phyloP scores from a whole-genome alignment of 2,113 vertebrate genomes.

The Crocuta crocuta region DNA sequence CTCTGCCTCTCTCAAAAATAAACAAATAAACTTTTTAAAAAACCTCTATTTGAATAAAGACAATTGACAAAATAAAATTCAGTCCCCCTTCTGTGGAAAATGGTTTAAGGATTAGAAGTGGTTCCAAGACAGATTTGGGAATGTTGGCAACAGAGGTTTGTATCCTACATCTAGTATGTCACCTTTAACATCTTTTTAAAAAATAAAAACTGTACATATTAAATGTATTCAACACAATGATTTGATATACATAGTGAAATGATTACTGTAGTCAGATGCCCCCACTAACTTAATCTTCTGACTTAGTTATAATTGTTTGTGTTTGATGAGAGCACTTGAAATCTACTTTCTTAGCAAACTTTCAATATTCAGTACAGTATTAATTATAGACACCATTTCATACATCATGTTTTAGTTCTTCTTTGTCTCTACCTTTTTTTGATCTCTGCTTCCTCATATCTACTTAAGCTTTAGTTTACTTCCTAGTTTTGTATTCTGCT shows the following conservation, averaged over 20 bases:
- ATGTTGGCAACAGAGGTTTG: neutral
- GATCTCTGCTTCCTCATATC: neutral
- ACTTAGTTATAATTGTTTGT: neutral
- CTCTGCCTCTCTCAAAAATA: too few relatives aligned
- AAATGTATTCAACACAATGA: neutral
- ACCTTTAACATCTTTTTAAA: neutral
- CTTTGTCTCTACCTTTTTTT: neutral
- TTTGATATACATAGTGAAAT: neutral
- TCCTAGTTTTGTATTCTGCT: neutral
- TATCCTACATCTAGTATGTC: neutral
- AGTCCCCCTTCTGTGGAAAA: neutral
- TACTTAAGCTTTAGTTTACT: constrained; percentile 3
- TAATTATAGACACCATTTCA: neutral
- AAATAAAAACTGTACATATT: neutral
- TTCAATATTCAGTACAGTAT: neutral
- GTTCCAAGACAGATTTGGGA: neutral
- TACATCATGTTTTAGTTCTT: neutral
- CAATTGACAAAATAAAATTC: neutral
- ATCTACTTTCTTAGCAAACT: neutral
- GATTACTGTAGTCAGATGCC: neutral
- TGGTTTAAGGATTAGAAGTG: neutral
- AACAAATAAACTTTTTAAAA: neutral
- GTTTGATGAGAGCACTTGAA: neutral
- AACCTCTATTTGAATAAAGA: neutral
- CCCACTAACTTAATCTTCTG: neutral